A percentile compares a stretch with the other conserved stretches of the same genome.
These are phyloP conservation scores for Aegotheles bennettii DNA, from an alignment of 2,113 vertebrate species.

Conservation along the genomic window DNA sequence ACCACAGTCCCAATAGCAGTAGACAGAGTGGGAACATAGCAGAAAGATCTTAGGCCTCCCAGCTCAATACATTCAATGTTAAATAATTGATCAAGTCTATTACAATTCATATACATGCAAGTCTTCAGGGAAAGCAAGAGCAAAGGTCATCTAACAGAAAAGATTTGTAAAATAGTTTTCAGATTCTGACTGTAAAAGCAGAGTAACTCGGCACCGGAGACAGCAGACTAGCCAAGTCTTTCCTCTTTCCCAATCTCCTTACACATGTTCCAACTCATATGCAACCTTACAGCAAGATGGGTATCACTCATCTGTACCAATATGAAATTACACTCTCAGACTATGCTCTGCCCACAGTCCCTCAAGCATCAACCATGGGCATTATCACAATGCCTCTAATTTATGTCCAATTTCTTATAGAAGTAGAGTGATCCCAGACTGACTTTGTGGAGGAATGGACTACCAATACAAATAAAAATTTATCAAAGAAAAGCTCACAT, in stretches of 20 bases:
- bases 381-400: not conserved
- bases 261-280: not conserved
- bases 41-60: not conserved
- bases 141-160: not conserved
- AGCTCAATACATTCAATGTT: not conserved
- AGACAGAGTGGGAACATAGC: not conserved
- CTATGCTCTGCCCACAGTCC: not conserved
- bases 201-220: not conserved
- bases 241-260: not conserved
- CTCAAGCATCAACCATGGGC: not conserved
- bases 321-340: not conserved
- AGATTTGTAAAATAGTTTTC: not conserved
- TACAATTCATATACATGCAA: not conserved
- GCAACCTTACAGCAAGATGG: not conserved
- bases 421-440: not conserved
- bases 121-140: not conserved
- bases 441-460: not conserved
- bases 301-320: not conserved
- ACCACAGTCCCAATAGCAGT: not conserved
- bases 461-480: not conserved
- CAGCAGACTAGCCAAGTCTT: not conserved
- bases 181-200: not conserved
- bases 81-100: not conserved
- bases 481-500: not conserved
- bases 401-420: not conserved